phyloP scores from a whole-genome alignment of 2,888 invertebrate genomes.

The Tetranychus truncatus region DNA sequence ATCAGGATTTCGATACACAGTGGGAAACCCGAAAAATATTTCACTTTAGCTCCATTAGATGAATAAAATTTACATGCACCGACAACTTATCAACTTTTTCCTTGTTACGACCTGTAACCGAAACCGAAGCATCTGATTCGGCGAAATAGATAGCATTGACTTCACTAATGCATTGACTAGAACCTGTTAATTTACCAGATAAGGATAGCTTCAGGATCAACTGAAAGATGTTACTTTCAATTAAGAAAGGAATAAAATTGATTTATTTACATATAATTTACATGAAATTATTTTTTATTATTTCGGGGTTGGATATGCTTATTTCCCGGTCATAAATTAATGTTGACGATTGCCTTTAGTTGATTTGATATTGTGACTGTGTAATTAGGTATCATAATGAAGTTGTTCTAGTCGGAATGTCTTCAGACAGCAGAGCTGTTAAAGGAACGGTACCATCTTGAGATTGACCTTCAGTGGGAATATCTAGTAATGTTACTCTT shows the following conservation, averaged over 20 bases:
- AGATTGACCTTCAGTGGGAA: constrained; percentile 39
- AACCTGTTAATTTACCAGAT: not conserved
- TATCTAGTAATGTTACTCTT: constrained; percentile 40
- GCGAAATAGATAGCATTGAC: not conserved
- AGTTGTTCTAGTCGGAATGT: not conserved
- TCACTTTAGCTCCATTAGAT: not conserved
- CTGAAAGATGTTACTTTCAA: no score
- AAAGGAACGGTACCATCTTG: constrained; percentile 41
- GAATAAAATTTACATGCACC: not conserved
- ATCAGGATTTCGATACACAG: not conserved
- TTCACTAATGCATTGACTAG: constrained; percentile 2
- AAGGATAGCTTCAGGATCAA: not conserved
- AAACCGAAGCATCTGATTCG: not conserved
- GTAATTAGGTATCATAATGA: not conserved
- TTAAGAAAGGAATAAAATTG: no score
- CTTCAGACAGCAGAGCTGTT: constrained; percentile 31
- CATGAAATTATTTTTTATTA: no score
- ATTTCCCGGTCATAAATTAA: no score
- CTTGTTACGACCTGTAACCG: not conserved
- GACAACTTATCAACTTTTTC: not conserved
- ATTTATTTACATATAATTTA: no score
- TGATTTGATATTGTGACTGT: no score
- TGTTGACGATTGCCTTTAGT: no score
- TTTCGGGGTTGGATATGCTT: no score
- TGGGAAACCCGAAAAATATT: not conserved